Evolutionary conservation across 2,888 invertebrate genomes (phyloP), one percentile per base, ranked within the genome.

Genomic region (Eubasilissa splendida): DNA sequence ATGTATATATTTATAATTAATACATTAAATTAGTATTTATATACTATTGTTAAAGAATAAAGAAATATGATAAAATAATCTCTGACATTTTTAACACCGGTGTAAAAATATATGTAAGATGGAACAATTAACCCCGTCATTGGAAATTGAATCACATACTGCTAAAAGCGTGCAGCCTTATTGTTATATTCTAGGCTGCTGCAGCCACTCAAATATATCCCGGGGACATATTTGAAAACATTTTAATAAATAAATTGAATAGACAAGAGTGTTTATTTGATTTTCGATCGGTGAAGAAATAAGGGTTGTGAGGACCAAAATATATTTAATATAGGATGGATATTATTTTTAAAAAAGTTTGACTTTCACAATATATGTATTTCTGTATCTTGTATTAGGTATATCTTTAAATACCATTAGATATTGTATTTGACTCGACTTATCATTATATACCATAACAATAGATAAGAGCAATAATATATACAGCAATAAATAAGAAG

Each of bases 191-290:
- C 74, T 9, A 58, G 54, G 11, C 3, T n/a, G 14, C 74, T 56
- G 14, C 73, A 14, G 59, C 66, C 71, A 75, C 77, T 68, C 54
- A 73, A 14, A 74, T 50, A 82, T 80, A 66, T 80, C 83, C 83
- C 75, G 81, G 82, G 83, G 83, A 80, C 80, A 83, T 83, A 83
- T 83, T 81, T 82, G 82, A 83, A 82, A 83, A 83, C 83, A 83
- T 83, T 83, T 81, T 82, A 83, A 83, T 83, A 83, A 83, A 82
- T 81, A 82, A 80, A 82, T 82, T 82, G 82, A 80, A 80, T 77
- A 74, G 56, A 60, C 79, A 71, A 71, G 59, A 83, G 74, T 58
- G 79, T 79, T 79, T 66, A 74, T 75, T 74, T 65, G 73, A 78
- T 73, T 78, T 71, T 42, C 31, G 63, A 42, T 73, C 3, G 42